Conservation (phyloP, 2,113 vertebrate genomes). For the Lepus americanus region DNA sequence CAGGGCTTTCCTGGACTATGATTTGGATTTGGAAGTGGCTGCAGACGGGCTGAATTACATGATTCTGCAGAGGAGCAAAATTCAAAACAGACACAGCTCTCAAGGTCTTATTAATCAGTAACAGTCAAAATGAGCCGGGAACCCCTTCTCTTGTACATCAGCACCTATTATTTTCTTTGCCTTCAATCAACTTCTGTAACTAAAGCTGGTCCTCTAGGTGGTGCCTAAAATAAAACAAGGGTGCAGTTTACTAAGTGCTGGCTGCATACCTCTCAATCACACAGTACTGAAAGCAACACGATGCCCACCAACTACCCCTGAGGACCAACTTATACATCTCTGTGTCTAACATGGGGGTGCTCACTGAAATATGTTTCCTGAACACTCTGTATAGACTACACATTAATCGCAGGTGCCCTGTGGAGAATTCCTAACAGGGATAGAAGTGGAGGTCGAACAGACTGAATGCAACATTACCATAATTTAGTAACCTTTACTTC, state of each 20-base stretch:
- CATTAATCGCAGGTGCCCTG: background rate
- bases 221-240: slow-evolving; percentile 44
- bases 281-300: background rate
- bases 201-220: slow-evolving; percentile 9
- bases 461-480: background rate
- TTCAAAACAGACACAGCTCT: slow-evolving; percentile 61
- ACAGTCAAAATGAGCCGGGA: slow-evolving; percentile 20
- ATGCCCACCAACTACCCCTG: slow-evolving; percentile 31
- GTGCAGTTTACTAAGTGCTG: slow-evolving; percentile 52
- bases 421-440: background rate
- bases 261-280: background rate
- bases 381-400: background rate
- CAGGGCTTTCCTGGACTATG: slow-evolving; percentile 38
- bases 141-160: slow-evolving; percentile 31
- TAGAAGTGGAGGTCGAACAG: background rate
- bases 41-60: slow-evolving; percentile 44
- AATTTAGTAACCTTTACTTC: slow-evolving; percentile 48
- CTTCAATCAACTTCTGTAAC: slow-evolving; percentile 62
- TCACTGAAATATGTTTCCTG: slow-evolving; percentile 32
- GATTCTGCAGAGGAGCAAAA: slow-evolving; percentile 52
- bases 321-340: slow-evolving; percentile 16
- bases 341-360: slow-evolving; percentile 27
- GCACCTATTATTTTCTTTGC: slow-evolving; percentile 56
- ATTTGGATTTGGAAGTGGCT: slow-evolving; percentile 65
- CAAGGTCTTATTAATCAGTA: slow-evolving; percentile 66